Conservation (phyloP, 2,797 vertebrate genomes). For the Triplophysa bombifrons region DNA sequence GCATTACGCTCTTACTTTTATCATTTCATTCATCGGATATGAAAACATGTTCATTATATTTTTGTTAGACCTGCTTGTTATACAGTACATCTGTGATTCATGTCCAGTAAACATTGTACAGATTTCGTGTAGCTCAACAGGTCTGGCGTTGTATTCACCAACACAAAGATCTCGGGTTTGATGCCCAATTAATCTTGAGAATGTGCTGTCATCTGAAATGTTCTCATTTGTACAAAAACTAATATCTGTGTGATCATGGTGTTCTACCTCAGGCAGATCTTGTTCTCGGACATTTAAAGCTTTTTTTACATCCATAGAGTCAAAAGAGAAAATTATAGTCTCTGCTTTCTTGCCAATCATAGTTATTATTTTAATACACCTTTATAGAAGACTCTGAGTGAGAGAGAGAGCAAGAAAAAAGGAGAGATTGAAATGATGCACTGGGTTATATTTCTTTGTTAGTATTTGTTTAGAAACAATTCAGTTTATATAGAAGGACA, state of each 20-base stretch:
- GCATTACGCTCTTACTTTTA: no score
- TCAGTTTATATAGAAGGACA: background rate
- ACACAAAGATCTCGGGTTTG: background rate
- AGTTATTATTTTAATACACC: conserved; percentile 11
- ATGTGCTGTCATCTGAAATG: background rate
- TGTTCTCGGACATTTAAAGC: background rate
- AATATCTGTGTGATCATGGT: background rate
- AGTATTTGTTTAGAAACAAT: background rate
- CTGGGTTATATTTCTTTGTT: conserved; percentile 1
- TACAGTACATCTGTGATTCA: no score
- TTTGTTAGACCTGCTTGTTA: no score
- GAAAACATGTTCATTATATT: no score
- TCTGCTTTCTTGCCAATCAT: background rate
- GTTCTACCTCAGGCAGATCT: background rate
- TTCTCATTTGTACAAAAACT: background rate
- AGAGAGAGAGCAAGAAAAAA: background rate
- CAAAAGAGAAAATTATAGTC: conserved; percentile 11
- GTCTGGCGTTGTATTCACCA: no score
- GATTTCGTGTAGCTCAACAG: no score
- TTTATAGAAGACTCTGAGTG: background rate
- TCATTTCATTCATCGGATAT: no score
- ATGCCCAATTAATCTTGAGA: background rate
- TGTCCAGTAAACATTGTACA: no score
- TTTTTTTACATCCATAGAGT: background rate
- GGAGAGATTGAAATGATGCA: background rate